These are phyloP conservation scores for Caenorhabditis sp. DNA, from an alignment of 2,888 invertebrate genomes.

Conservation along the genomic window DNA sequence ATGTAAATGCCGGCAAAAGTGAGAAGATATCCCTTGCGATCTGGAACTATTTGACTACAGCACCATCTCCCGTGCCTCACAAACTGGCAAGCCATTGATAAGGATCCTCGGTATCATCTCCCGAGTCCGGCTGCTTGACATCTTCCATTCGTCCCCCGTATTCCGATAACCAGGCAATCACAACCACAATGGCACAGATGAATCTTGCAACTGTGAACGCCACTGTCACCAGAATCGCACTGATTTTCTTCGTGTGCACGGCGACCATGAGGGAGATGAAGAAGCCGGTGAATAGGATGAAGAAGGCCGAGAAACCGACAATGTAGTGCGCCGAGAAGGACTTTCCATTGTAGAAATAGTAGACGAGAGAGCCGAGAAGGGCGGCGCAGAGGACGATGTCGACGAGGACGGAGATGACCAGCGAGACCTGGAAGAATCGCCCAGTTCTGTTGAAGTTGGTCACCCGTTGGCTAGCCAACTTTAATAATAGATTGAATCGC, in stretches of 20 bases:
- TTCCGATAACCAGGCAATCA: constrained; percentile 56
- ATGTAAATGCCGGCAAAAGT: constrained; percentile 45
- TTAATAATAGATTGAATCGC: too few relatives aligned
- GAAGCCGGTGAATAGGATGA: constrained; percentile 55
- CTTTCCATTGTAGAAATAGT: constrained; percentile 53
- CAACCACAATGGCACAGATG: constrained; percentile 53
- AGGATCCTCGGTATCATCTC: constrained; percentile 44
- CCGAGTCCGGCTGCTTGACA: too few relatives aligned
- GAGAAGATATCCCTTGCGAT: constrained; percentile 32
- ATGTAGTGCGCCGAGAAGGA: constrained; percentile 54
- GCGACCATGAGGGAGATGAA: constrained; percentile 37
- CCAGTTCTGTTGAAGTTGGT: not conserved
- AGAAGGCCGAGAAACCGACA: constrained; percentile 51
- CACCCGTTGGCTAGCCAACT: too few relatives aligned
- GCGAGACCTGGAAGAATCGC: constrained; percentile 30
- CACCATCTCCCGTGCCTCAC: too few relatives aligned
- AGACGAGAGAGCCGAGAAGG: constrained; percentile 44
- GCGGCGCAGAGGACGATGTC: constrained; percentile 56
- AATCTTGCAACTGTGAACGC: constrained; percentile 58
- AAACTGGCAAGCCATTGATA: constrained; percentile 58
- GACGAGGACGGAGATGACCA: constrained; percentile 44
- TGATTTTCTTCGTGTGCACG: constrained; percentile 47
- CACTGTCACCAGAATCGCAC: constrained; percentile 45
- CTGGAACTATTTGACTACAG: constrained; percentile 22
- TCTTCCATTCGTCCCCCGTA: constrained; percentile 39